Evolutionary conservation across 2,888 invertebrate genomes (phyloP).

Genomic region (Tinea pellionella): DNA sequence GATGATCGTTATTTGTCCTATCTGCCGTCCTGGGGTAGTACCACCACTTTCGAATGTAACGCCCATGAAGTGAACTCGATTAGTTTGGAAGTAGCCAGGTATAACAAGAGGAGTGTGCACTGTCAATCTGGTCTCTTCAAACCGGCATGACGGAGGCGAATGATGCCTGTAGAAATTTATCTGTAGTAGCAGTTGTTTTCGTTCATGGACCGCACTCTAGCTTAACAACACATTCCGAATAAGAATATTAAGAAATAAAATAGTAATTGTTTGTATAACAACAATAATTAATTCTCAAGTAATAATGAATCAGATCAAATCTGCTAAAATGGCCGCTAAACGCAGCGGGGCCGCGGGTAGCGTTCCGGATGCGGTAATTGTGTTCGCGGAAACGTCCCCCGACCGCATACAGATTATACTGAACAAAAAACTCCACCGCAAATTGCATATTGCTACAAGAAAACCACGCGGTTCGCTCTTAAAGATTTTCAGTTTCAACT

Average conservation of each 20-base stretch:
- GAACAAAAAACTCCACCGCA: constrained; percentile 1
- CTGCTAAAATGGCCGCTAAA: constrained; percentile 3
- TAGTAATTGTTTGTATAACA: no score
- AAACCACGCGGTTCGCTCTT: background rate
- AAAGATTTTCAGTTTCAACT: background rate
- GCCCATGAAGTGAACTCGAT: no score
- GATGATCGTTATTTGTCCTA: no score
- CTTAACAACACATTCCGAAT: background rate
- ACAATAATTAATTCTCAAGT: background rate
- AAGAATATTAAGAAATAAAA: background rate
- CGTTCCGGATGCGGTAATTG: constrained; percentile 5
- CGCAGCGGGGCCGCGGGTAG: background rate
- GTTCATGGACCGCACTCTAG: no score
- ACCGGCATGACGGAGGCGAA: no score
- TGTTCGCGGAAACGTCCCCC: constrained; percentile 1
- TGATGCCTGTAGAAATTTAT: no score
- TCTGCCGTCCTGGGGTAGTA: no score
- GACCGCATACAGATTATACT: constrained; percentile 5
- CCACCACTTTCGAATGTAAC: no score
- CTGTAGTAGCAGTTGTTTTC: no score
- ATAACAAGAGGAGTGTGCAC: no score
- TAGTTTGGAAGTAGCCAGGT: no score
- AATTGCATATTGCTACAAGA: background rate
- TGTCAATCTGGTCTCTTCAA: no score
- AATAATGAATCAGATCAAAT: background rate